phyloP scores from a whole-genome alignment of 2,113 vertebrate species.

The Tychaedon coryphoeus region DNA sequence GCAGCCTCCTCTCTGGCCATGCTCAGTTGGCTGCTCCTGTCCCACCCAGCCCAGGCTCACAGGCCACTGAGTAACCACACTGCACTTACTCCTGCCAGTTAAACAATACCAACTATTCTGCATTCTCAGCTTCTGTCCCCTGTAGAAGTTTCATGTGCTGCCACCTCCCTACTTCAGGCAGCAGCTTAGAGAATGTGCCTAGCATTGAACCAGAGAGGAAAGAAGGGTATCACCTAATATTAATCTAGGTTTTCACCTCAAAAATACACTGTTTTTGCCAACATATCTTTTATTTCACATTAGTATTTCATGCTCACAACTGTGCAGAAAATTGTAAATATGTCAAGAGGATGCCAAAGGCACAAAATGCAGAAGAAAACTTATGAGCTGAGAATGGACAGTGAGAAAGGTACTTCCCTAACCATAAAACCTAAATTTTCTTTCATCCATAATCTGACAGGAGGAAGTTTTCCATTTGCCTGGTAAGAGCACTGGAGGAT shows the following conservation, averaged over 20 bases:
- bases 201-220: background rate
- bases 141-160: background rate
- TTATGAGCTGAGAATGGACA: background rate
- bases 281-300: background rate
- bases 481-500: background rate
- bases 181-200: background rate
- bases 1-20: background rate
- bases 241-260: background rate
- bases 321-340: background rate
- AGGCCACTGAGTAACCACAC: background rate
- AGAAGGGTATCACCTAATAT: background rate
- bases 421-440: background rate
- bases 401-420: background rate
- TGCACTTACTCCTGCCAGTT: background rate
- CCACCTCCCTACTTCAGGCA: background rate
- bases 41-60: background rate
- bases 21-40: background rate
- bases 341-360: background rate
- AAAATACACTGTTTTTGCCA: background rate
- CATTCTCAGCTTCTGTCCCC: background rate
- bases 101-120: background rate
- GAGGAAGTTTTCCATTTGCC: background rate
- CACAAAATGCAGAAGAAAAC: background rate
- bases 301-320: background rate
- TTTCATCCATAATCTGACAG: background rate